A percentile compares a stretch with the other conserved stretches of the same genome.
Conservation (phyloP, 2,113 vertebrate species). For the Phoenicopterus ruber region DNA sequence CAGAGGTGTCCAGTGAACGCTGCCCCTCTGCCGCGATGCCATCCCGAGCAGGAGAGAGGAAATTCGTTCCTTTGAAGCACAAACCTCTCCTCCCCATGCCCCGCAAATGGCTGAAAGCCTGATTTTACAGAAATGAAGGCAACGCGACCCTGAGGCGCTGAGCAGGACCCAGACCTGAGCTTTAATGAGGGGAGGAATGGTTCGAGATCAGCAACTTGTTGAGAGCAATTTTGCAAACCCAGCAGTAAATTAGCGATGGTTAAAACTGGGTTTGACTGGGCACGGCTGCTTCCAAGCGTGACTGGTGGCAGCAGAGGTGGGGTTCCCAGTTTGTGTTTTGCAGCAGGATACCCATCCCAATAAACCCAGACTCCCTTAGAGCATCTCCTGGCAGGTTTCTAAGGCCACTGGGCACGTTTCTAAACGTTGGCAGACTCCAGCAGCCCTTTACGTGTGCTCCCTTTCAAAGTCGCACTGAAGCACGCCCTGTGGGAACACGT, state of each 20-base stretch:
- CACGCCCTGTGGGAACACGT: rapidly evolving
- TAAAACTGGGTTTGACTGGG: background rate
- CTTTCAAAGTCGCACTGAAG: background rate
- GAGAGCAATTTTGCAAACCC: background rate
- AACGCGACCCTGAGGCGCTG: rapidly evolving
- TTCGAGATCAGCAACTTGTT: rapidly evolving
- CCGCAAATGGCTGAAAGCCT: rapidly evolving
- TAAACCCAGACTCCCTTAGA: background rate
- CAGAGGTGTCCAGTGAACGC: rapidly evolving
- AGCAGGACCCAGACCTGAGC: background rate
- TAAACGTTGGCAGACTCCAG: rapidly evolving
- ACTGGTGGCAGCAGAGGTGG: no score
- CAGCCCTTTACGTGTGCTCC: rapidly evolving
- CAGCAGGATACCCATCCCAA: background rate
- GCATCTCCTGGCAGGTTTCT: background rate
- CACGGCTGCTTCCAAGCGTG: background rate
- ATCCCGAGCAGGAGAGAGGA: background rate
- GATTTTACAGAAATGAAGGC: background rate
- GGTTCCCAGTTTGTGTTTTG: background rate
- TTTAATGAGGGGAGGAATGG: background rate
- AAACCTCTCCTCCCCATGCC: rapidly evolving
- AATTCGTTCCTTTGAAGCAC: background rate
- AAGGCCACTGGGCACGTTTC: background rate
- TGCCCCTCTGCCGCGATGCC: background rate
- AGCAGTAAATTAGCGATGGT: rapidly evolving